Evolutionary conservation across 1,140 invertebrate genomes (phyloP), one percentile per base, ranked within the genome.

Genomic region (Drosophila teissieri): DNA sequence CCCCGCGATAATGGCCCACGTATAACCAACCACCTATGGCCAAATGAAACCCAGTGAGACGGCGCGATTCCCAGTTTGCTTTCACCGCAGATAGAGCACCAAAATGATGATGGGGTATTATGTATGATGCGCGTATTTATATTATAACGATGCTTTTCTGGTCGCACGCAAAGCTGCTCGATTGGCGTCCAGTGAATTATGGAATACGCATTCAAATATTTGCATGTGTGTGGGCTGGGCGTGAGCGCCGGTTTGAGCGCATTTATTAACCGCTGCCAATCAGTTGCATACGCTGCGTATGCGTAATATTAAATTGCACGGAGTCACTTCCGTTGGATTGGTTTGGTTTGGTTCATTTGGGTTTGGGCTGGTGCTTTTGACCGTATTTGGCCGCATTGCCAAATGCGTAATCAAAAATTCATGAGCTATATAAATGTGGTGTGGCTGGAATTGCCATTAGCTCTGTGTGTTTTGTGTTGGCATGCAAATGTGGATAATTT

Each of bases 341-440:
- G 73, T 75, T 74, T 67, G 73, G 73, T 75, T 74, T 53, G 63
- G 67, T 44, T 70, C 72, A 75, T 73, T 75, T 58, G 53, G 60
- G 51, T 31, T 27, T 55, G 51, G 51, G 51, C 27, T 27, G 42
- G 15, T 45, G 54, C 60, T 62, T 31, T 62, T 62, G 55, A 24
- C 54, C 51, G 64, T 82, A 81, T 88, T 88, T 75, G 69, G 69
- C 62, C 74, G 69, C 83, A 86, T 81, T 62, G 65, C 70, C 82
- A 86, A 86, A 86, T 82, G 75, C 62, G 75, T 86, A 88, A 86
- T 86, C 82, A 86, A 86, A 86, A 88, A 86, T 86, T 86, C 82
- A 86, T 86, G 82, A 86, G 83, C 69, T 88, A 51, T 62, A 82
- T 85, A 70, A 54, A 78, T 70, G 62, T 54, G 61, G 62, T 62